Conservation (phyloP, 2,888 invertebrate genomes). For the Ophonus ardosiacus region DNA sequence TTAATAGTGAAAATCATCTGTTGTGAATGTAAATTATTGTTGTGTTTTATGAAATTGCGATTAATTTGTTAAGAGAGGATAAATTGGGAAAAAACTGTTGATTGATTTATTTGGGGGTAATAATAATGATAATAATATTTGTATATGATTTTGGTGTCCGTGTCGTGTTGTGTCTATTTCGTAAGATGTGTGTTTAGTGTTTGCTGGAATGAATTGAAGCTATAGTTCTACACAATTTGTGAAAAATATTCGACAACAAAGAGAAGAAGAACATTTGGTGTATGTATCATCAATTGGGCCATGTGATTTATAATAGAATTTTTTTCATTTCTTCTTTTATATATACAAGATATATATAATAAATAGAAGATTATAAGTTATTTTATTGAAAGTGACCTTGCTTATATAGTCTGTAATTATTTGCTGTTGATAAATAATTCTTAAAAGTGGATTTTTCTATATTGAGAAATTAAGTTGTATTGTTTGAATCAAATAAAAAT, state of each 20-base stretch:
- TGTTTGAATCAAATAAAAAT: slow-evolving; percentile 7
- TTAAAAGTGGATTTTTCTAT: slow-evolving; percentile 2
- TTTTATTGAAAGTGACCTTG: slow-evolving; percentile 81
- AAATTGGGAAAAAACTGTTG: not conserved
- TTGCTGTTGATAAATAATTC: slow-evolving; percentile 55
- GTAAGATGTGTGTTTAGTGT: not conserved
- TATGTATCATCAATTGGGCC: slow-evolving; percentile 52
- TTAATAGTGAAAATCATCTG: too few species aligned
- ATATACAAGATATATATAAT: slow-evolving; percentile 71
- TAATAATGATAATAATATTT: too few species aligned
- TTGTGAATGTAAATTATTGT: too few species aligned
- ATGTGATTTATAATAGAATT: slow-evolving; percentile 70
- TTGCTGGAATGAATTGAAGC: not conserved
- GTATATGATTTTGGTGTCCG: too few species aligned
- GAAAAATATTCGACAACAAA: slow-evolving; percentile 34
- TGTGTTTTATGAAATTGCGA: too few species aligned
- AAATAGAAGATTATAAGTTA: slow-evolving; percentile 78
- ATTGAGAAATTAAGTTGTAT: not conserved
- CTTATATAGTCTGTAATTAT: slow-evolving; percentile 76
- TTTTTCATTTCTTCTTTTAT: slow-evolving; percentile 72
- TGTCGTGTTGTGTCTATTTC: not conserved
- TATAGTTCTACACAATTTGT: slow-evolving; percentile 36
- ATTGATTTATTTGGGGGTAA: not conserved
- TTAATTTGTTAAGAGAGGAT: too few species aligned
- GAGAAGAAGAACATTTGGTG: slow-evolving; percentile 37